Evolutionary conservation across 1,140 invertebrate species (phyloP), one percentile per base, ranked within the genome.

Genomic region (Drosophila mauritiana): DNA sequence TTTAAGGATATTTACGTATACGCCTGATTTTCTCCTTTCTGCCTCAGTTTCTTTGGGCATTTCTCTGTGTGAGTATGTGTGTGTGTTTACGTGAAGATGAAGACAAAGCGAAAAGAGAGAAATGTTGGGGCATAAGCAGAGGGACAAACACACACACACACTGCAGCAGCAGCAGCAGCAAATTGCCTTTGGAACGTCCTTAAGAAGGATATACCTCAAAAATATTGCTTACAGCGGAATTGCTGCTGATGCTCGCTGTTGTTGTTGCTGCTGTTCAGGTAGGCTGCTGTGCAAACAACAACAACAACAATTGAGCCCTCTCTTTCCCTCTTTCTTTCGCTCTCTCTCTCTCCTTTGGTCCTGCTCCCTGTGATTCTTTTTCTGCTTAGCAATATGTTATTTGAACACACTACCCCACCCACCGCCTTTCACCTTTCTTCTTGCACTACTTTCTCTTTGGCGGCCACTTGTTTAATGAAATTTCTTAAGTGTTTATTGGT

Each of bases 171-270:
- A 58, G 56, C 37, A 37, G 58, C 51, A 78, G 62, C 63, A 83
- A 91, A 91, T 91, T 90, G 90, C 90, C 90, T 91, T 91, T 91
- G 90, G 90, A 91, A 91, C 80, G 90, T 91, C 90, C 90, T 91
- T 90, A 91, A 91, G 90, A 91, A 91, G 82, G 74, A 91, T 90
- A 77, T 83, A 74, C 79, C 79, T 82, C 70, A 80, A 86, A 86
- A 88, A 83, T 82, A 82, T 83, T 83, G 80, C 84, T 88, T 59
- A 75, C 63, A 78, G 67, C 63, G 42, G 37, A 56, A 51, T 57
- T 36, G 34, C 40, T 69, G 65, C 49, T 54, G 43, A 20, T 46
- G 43, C 43, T 46, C 31, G 42, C 20, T 59, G 43, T 27, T 70
- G 22, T 49, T 37, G 43, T 25, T 73, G 45, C 55, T 56, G 39